These are phyloP conservation scores for Altica lythri DNA, from an alignment of 2,888 invertebrate species.

Conservation along the genomic window DNA sequence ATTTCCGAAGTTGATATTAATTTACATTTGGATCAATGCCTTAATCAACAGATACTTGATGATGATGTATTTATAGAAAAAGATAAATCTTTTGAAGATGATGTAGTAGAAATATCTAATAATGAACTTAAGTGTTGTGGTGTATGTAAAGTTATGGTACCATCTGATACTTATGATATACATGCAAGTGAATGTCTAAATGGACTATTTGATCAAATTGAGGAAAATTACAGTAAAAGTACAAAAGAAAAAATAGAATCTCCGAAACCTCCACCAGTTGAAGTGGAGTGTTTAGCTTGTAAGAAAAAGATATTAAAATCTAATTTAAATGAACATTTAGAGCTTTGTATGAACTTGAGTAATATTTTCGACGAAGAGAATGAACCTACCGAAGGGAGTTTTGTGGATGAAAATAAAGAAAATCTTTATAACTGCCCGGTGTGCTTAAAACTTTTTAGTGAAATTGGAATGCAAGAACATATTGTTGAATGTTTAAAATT, in stretches of 20 bases:
- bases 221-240: constrained; percentile 43
- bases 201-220: constrained; percentile 58
- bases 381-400: constrained; percentile 35
- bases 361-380: constrained; percentile 52
- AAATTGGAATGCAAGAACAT: constrained; percentile 64
- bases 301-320: constrained; percentile 48
- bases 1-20: constrained; percentile 46
- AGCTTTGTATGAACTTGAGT: constrained; percentile 55
- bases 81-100: constrained; percentile 34
- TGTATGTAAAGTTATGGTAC: constrained; percentile 57
- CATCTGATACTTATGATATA: constrained; percentile 49
- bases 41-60: constrained; percentile 31
- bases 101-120: constrained; percentile 26
- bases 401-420: constrained; percentile 47
- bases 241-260: background rate
- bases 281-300: constrained; percentile 55
- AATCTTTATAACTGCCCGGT: constrained; percentile 63
- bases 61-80: constrained; percentile 29
- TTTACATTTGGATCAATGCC: constrained; percentile 50
- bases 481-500: constrained; percentile 59
- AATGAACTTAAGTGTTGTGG: constrained; percentile 55
- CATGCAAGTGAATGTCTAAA: constrained; percentile 60
- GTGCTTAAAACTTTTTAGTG: constrained; percentile 62
- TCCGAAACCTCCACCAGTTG: constrained; percentile 15
- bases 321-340: constrained; percentile 55